These are phyloP conservation scores for Calephelis virginiensis DNA, from an alignment of 1,140 invertebrate genomes.

Conservation along the genomic window DNA sequence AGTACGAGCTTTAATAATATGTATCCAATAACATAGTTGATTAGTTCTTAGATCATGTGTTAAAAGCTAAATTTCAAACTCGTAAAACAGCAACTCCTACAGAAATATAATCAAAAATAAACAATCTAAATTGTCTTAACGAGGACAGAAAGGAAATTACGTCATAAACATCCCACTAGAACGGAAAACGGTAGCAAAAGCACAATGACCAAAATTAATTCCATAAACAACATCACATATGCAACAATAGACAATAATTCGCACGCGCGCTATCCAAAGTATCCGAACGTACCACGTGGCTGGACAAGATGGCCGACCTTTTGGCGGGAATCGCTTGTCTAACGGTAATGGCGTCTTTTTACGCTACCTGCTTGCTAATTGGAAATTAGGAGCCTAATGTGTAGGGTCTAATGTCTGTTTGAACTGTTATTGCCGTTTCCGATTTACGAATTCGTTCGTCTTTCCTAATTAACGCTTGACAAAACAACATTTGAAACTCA, in stretches of 20 bases:
- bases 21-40: neutral
- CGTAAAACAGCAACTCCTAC: conserved; percentile 1
- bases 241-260: conserved; percentile 72
- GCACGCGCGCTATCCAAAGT: conserved; percentile 53
- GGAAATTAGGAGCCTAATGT: conserved; percentile 71
- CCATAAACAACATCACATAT: conserved; percentile 75
- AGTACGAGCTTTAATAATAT: neutral
- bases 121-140: conserved; percentile 19
- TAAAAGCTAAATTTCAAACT: neutral
- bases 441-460: conserved; percentile 62
- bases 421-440: conserved; percentile 59
- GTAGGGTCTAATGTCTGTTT: conserved; percentile 59
- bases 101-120: conserved; percentile 15
- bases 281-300: conserved; percentile 57
- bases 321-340: conserved; percentile 61
- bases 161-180: conserved; percentile 48
- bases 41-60: no score
- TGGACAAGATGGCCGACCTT: conserved; percentile 67
- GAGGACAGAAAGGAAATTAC: conserved; percentile 44
- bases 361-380: conserved; percentile 76
- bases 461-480: conserved; percentile 46
- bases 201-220: conserved; percentile 72
- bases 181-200: conserved; percentile 55
- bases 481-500: conserved; percentile 19
- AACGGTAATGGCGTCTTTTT: conserved; percentile 73